phyloP scores from a whole-genome alignment of 1,140 invertebrate genomes.

The Oncopeltus fasciatus region DNA sequence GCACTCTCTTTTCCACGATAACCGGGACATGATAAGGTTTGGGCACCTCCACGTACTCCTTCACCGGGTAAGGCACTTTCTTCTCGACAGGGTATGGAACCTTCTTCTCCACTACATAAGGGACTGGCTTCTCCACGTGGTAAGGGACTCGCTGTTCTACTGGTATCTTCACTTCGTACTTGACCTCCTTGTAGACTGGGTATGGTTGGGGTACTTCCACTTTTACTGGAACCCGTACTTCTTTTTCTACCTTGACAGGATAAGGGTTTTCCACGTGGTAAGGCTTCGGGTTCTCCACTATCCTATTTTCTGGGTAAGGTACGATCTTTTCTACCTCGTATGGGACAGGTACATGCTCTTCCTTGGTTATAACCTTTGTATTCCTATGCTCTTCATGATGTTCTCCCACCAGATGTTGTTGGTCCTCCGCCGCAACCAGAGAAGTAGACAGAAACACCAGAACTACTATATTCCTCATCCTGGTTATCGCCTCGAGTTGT shows the following conservation, averaged over 20 bases:
- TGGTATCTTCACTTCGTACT: constrained; percentile 25
- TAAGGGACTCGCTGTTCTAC: neutral
- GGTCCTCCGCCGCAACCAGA: too few species aligned
- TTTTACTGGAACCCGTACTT: neutral
- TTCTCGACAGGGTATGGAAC: neutral
- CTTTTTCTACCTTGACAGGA: neutral
- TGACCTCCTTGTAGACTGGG: constrained; percentile 6
- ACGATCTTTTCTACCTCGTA: neutral
- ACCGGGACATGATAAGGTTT: neutral
- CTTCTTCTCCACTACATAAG: neutral
- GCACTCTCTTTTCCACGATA: neutral
- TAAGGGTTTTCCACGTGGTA: neutral
- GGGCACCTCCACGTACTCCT: neutral
- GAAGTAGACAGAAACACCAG: too few species aligned
- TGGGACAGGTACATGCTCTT: neutral
- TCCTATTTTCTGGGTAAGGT: neutral
- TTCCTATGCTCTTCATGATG: too few species aligned
- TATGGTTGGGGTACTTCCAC: neutral
- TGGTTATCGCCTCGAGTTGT: too few species aligned
- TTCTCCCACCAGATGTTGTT: too few species aligned
- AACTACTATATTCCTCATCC: too few species aligned
- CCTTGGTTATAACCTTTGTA: neutral
- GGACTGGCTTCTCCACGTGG: neutral
- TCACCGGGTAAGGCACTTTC: neutral
- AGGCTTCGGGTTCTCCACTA: neutral